A percentile compares a stretch with the other conserved stretches of the same genome.
Conservation (phyloP, 1,140 invertebrate genomes). For the Homalodisca vitripennis region DNA sequence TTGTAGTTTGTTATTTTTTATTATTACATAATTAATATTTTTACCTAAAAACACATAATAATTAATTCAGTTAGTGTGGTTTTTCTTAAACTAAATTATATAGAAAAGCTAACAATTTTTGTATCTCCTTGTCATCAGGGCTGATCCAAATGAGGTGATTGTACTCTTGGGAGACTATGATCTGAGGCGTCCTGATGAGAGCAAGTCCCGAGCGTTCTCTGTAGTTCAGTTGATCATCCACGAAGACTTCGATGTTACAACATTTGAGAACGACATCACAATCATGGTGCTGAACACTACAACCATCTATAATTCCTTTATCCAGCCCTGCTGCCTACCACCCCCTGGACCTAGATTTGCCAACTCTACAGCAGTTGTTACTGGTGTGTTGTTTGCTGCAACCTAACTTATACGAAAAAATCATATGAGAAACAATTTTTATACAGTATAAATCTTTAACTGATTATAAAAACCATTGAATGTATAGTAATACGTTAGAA, state of each 20-base stretch:
- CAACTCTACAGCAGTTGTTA: slow-evolving; percentile 37
- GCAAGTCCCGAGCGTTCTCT: slow-evolving; percentile 35
- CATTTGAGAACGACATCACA: slow-evolving; percentile 80
- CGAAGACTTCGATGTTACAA: slow-evolving; percentile 64
- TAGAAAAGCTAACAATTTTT: too few relatives aligned
- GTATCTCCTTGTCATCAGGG: background rate
- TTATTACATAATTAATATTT: too few relatives aligned
- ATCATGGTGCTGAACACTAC: slow-evolving; percentile 66
- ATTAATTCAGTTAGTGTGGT: too few relatives aligned
- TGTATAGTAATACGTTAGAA: too few relatives aligned
- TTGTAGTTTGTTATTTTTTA: too few relatives aligned
- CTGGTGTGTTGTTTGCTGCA: slow-evolving; percentile 32
- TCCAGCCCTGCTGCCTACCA: slow-evolving; percentile 72
- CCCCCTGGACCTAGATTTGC: slow-evolving; percentile 47
- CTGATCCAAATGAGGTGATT: slow-evolving; percentile 28
- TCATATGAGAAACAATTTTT: too few relatives aligned
- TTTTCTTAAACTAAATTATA: too few relatives aligned
- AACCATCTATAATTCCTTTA: slow-evolving; percentile 55
- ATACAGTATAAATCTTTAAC: too few relatives aligned
- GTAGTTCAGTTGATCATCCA: slow-evolving; percentile 53
- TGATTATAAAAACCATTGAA: too few relatives aligned
- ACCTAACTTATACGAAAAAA: background rate
- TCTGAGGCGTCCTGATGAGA: slow-evolving; percentile 37
- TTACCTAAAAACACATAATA: too few relatives aligned
- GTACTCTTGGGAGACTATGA: slow-evolving; percentile 43